These are phyloP conservation scores for Numenius phaeopus DNA, from an alignment of 2,797 vertebrate species.

Conservation along the genomic window DNA sequence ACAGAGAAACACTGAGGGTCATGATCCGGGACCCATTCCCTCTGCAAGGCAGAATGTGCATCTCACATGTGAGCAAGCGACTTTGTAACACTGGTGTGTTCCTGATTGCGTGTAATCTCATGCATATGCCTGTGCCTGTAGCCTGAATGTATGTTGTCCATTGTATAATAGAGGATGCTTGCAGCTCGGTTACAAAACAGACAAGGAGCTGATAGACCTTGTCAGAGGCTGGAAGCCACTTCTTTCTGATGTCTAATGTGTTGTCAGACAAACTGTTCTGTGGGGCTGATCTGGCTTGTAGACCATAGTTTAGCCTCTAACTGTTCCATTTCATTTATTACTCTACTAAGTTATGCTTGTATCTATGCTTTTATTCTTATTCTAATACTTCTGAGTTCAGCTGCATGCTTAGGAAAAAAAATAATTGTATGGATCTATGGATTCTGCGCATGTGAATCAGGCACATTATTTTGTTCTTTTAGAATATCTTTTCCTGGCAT, in stretches of 20 bases:
- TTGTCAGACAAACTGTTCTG: not conserved
- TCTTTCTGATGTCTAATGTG: not conserved
- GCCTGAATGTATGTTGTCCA: not conserved
- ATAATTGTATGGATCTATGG: not conserved
- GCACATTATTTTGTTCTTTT: not conserved
- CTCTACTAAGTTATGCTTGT: not conserved
- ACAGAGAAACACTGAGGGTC: accelerated
- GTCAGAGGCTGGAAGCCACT: not conserved
- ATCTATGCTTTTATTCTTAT: not conserved
- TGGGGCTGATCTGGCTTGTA: not conserved
- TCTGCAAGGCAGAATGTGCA: not conserved
- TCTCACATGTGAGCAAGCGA: not conserved
- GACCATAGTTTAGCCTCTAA: not conserved
- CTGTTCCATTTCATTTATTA: not conserved
- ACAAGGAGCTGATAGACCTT: not conserved
- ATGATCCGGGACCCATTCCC: not conserved
- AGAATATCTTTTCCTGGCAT: not conserved
- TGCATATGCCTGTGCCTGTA: not conserved
- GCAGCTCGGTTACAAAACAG: not conserved
- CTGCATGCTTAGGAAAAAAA: not conserved
- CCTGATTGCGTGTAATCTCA: not conserved
- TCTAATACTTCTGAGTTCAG: not conserved
- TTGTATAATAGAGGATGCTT: not conserved
- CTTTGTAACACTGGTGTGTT: not conserved
- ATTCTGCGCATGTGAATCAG: not conserved